Evolutionary conservation across 2,888 invertebrate species (phyloP).

Genomic region (Drosophila anomelani): DNA sequence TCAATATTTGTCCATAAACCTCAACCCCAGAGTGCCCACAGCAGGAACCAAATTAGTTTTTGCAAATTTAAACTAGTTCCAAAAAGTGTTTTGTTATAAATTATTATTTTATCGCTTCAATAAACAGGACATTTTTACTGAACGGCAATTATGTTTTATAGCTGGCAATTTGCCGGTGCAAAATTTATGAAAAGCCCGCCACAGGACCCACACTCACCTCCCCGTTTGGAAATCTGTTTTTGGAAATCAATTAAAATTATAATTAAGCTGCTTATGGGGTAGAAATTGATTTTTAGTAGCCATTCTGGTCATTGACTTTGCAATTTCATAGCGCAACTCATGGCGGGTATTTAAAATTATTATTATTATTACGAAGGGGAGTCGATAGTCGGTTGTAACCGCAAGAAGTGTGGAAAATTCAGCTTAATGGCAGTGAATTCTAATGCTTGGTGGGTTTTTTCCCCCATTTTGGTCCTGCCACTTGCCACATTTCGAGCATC

Average conservation of each 20-base stretch:
- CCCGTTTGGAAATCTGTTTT: constrained; percentile 50
- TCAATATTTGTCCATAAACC: neutral
- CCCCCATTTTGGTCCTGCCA: constrained; percentile 17
- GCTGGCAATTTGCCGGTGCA: constrained; percentile 45
- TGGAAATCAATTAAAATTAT: constrained; percentile 66
- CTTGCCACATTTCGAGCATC: constrained; percentile 51
- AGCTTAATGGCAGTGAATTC: constrained; percentile 35
- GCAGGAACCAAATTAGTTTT: constrained; percentile 12
- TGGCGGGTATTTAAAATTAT: constrained; percentile 18
- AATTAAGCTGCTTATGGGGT: constrained; percentile 57
- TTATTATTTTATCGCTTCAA: constrained; percentile 50
- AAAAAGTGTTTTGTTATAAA: constrained; percentile 20
- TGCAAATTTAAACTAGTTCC: constrained; percentile 10
- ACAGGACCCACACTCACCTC: neutral
- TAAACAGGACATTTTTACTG: constrained; percentile 26
- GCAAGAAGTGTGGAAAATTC: constrained; percentile 35
- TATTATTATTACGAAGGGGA: constrained; percentile 4
- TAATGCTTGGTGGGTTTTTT: constrained; percentile 22
- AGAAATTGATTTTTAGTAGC: constrained; percentile 54
- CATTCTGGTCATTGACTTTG: constrained; percentile 44
- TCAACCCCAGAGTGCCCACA: neutral
- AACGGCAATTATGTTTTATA: constrained; percentile 46
- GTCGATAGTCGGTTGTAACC: constrained; percentile 21
- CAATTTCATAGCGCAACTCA: constrained; percentile 9
- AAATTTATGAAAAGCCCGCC: constrained; percentile 18